Base-by-base conservation (phyloP, 2,888 invertebrate species). In the Drosophila recens region DNA sequence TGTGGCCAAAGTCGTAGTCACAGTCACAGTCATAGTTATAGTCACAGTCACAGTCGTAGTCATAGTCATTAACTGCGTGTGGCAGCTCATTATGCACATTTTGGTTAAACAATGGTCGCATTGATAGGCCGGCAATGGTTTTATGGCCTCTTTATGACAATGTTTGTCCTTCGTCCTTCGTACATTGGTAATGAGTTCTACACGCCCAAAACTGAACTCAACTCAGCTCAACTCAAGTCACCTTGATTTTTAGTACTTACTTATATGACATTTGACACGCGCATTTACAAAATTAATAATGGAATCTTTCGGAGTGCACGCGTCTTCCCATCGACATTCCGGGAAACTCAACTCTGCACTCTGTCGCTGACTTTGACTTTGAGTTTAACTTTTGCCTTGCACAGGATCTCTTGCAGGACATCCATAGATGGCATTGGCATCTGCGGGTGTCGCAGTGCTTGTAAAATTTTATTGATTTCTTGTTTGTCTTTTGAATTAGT, bases 21-120 rank as follows among this genome's bases (percentile, higher is more conserved):
- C 8, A 30, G 30, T 30, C 30, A 30, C 8, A 30, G 30, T 30
- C 30, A 30, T n/a, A n/a, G n/a, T n/a, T n/a, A n/a, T n/a, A n/a
- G n/a, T n/a, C n/a, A n/a, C n/a, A n/a, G n/a, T n/a, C n/a, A n/a
- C 17, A 11, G 45, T 15, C 15, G 17, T 33, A 54, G 42, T 33
- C 42, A 10, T 8, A 56, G 59, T 75, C 85, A 91, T 91, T 90
- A 91, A 87, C 90, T 91, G 91, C 89, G 91, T 91, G 91, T 91
- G 91, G 91, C 91, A 91, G 79, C 89, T 81, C 82, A 90, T 90
- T 88, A 90, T 90, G 72, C 67, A 76, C 87, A 81, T 83, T 83
- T 79, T 76, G 70, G 87, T 53, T 61, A 64, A 73, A 84, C 84
- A 84, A 84, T 72, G 65, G 56, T 43, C 67, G 57, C 83, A 87